Base-by-base conservation (phyloP, 2,797 vertebrate species). In the Trematomus bernacchii region DNA sequence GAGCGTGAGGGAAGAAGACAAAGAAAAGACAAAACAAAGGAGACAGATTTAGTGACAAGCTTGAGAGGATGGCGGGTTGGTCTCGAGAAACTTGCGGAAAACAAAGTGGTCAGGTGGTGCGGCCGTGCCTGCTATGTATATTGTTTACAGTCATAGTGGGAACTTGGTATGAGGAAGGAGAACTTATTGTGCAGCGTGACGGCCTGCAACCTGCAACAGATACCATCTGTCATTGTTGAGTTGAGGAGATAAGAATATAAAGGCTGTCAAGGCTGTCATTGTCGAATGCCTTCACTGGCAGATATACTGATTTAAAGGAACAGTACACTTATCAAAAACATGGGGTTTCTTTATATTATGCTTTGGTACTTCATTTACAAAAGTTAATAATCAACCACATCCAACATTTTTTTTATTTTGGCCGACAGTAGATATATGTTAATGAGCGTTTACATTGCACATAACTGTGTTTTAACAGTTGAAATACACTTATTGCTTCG, bases 181-280 rank as follows among this genome's bases (percentile, higher is more conserved):
- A 68, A 40, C n/a, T 54, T 12, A 54, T 69, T 71, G 62, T 70
- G 70, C 18, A 42, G 4, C 3, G 60, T 30, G 71, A 71, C 4
- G 6, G 57, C 84, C 85, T 80, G 51, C 40, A 19, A 79, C 80
- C 70, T 47, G 57, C 73, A 82, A 71, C 54, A 73, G 79, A 91
- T 82, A 84, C 66, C 74, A 87, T 85, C 87, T 87, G 86, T 83
- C 86, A 86, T 66, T 82, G 76, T 79, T 69, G 52, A 40, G 66
- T 69, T 19, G 52, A 1, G 9, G 53, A 76, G 85, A 91, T 87
- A 85, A 72, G 55, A 27, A 19, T 37, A 40, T 65, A 77, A 66
- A 71, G 52, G 12, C 67, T 47, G 68, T 71, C 71, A 85, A 27
- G 69, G 55, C 27, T 61, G 73, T 73, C 75, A 76, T 46, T 83